Percentiles rank a stretch among this genome's conserved stretches.
Evolutionary conservation across 2,888 invertebrate genomes (phyloP).

Genomic region (Ormyrus thymus): DNA sequence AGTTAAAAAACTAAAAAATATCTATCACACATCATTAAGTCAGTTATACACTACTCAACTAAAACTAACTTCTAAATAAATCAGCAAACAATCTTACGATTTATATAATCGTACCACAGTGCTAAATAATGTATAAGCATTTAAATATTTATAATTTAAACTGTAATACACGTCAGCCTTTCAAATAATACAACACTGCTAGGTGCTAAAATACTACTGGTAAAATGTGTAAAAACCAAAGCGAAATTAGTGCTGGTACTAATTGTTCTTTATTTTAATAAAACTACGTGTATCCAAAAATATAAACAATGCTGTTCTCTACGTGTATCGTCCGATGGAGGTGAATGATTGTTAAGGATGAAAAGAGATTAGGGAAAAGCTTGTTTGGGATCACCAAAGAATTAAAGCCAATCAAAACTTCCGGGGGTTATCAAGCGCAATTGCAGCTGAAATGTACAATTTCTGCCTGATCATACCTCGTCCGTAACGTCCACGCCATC

Average conservation of each 20-base stretch:
- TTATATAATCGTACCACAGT: too few species aligned
- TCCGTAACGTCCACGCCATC: constrained; percentile 55
- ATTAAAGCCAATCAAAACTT: constrained; percentile 16
- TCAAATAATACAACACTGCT: too few species aligned
- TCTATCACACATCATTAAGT: constrained; percentile 2
- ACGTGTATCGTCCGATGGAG: background rate
- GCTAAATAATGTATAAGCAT: too few species aligned
- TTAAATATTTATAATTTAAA: too few species aligned
- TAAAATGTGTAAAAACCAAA: constrained; percentile 17
- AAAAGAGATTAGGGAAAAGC: background rate
- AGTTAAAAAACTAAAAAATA: background rate
- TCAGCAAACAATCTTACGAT: constrained; percentile 5
- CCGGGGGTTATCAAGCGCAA: constrained; percentile 1
- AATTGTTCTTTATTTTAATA: background rate
- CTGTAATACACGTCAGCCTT: too few species aligned
- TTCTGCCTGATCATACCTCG: constrained; percentile 43
- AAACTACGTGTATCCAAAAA: background rate
- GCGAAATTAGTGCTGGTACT: background rate
- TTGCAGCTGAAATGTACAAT: background rate
- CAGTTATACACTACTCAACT: constrained; percentile 7
- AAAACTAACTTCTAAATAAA: constrained; percentile 2
- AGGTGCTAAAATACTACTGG: too few species aligned
- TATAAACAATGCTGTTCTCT: background rate
- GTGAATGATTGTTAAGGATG: constrained; percentile 10
- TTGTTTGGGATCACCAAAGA: background rate